Base-by-base conservation (phyloP, 1,140 invertebrate species). In the Harlomillsia oculata region DNA sequence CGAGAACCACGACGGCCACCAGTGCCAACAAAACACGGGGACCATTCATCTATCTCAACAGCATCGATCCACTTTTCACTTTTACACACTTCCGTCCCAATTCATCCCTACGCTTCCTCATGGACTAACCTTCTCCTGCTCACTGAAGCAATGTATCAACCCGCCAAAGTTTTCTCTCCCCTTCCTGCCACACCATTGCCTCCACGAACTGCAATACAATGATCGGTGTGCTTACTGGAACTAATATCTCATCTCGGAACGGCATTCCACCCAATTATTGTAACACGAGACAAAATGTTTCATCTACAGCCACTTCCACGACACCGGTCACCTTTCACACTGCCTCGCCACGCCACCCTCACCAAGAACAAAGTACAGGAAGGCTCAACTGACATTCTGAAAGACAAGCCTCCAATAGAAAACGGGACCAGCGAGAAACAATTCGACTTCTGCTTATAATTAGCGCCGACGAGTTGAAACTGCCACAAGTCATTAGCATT, bases 401-500 rank as follows among this genome's bases (percentile, higher is more conserved):
- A n/a, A n/a, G n/a, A n/a, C n/a, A n/a, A n/a, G n/a, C n/a, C n/a
- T n/a, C n/a, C n/a, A n/a, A n/a, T n/a, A n/a, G n/a, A n/a, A n/a
- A n/a, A n/a, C n/a, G n/a, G n/a, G n/a, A n/a, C n/a, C n/a, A n/a
- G n/a, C n/a, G n/a, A n/a, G n/a, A 48, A 48, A 48, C 45, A 48
- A 48, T 48, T 48, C n/a, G 45, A 48, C 28, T 28, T 23, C 45
- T 32, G 45, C 30, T 30, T 43, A 53, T 53, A 53, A 53, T 53
- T 53, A 53, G 51, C 44, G 53, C 26, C 28, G 53, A 55, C 26
- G 41, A 55, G 37, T 16, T 32, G 51, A 55, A 55, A 44, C 29
- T 44, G 43, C 53, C 53, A 46, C 30, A 46, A 41, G 28, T 55
- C 53, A 55, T 55, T 55, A 55, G 53, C 43, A 55, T 55, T 55